Percentiles rank a stretch among this genome's conserved stretches.
Evolutionary conservation across 92 coral and sea anemone genomes (phyloP).

Genomic region (Epizoanthus illoricatus): DNA sequence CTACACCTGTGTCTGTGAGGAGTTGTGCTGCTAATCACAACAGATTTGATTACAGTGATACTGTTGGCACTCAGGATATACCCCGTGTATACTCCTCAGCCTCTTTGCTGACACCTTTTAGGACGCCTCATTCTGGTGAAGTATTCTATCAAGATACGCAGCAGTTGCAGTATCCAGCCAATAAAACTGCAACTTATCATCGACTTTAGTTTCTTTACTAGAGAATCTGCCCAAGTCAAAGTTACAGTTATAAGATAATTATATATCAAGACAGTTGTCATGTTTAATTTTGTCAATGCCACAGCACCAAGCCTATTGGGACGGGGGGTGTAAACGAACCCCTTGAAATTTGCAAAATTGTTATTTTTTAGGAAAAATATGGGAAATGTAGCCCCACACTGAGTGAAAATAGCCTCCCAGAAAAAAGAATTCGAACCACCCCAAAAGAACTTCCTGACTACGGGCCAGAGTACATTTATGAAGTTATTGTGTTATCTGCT

Average conservation of each 20-base stretch:
- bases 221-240: not conserved
- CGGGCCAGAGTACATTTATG: no score
- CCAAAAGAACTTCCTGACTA: no score
- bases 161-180: conserved; percentile 11
- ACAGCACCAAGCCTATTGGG: not conserved
- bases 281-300: not conserved
- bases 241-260: not conserved
- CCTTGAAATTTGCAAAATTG: no score
- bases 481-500: no score
- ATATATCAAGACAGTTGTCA: not conserved
- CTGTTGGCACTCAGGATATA: conserved; percentile 16
- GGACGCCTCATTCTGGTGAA: conserved; percentile 14
- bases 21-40: not conserved
- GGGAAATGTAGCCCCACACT: no score
- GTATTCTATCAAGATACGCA: not conserved
- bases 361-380: no score
- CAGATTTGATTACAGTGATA: not conserved
- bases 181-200: conserved; percentile 6
- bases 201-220: not conserved
- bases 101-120: not conserved
- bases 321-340: no score
- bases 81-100: not conserved
- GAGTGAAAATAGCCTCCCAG: no score
- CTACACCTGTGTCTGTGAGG: conserved; percentile 8
- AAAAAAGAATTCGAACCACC: no score